Conservation (phyloP, 2,113 vertebrate species). For the Nanorana parkeri region DNA sequence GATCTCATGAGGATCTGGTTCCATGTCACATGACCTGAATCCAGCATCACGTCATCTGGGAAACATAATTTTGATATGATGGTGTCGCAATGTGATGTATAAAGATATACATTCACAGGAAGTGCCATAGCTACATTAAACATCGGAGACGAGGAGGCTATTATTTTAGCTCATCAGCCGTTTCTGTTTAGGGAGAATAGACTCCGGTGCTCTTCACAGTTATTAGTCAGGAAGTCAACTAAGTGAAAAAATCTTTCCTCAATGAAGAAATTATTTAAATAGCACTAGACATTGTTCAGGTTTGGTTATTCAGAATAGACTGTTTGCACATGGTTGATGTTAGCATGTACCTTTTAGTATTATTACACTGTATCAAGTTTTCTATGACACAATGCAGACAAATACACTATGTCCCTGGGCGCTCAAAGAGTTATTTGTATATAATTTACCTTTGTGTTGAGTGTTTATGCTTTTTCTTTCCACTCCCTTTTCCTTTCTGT, state of each 20-base stretch:
- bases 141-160: too few relatives aligned
- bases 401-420: background rate
- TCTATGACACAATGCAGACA: background rate
- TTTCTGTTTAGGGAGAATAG: too few relatives aligned
- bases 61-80: too few relatives aligned
- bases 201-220: too few relatives aligned
- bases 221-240: too few relatives aligned
- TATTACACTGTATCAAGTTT: background rate
- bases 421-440: background rate
- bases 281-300: background rate
- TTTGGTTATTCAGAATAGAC: background rate
- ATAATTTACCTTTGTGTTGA: background rate
- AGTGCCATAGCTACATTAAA: too few relatives aligned
- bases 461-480: constrained; percentile 3
- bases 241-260: background rate
- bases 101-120: too few relatives aligned
- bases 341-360: background rate
- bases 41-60: too few relatives aligned
- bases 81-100: too few relatives aligned
- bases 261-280: background rate
- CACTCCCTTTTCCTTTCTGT: background rate
- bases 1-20: too few relatives aligned
- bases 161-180: too few relatives aligned
- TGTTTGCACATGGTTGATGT: background rate
- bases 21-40: too few relatives aligned